These are phyloP conservation scores for Solen grandis DNA, from an alignment of 1,140 invertebrate genomes.

Conservation along the genomic window DNA sequence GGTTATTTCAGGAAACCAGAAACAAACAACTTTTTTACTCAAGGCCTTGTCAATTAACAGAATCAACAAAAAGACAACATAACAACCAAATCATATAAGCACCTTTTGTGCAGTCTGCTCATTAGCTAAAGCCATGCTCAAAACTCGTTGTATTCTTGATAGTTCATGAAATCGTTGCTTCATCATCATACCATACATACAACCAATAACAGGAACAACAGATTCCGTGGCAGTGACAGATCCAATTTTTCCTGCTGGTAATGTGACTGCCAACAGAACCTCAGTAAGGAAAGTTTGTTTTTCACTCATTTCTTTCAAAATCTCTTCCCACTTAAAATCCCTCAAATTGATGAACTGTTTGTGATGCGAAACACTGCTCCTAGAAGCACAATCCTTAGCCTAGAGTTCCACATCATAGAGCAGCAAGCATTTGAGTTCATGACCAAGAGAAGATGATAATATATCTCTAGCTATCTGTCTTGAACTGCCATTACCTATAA, in stretches of 20 bases:
- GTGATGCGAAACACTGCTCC: background rate
- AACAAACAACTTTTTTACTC: background rate
- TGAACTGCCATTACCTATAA: background rate
- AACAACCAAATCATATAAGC: background rate
- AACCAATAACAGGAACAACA: conserved; percentile 9
- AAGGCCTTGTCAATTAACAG: background rate
- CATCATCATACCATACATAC: conserved; percentile 20
- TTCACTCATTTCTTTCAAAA: background rate
- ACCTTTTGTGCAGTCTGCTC: conserved; percentile 29
- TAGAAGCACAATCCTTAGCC: conserved; percentile 5
- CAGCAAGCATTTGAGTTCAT: background rate
- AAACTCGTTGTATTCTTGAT: background rate
- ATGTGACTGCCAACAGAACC: conserved; percentile 10
- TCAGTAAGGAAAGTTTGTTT: conserved; percentile 15
- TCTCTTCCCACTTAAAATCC: conserved; percentile 2
- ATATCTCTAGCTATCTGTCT: background rate
- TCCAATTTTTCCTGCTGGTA: conserved; percentile 9
- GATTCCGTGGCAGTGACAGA: background rate
- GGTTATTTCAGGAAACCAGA: background rate
- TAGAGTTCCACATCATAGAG: background rate
- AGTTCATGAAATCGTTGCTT: conserved; percentile 14
- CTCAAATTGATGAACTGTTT: background rate
- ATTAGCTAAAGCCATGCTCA: conserved; percentile 17
- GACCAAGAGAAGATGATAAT: background rate
- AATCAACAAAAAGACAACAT: background rate